A percentile compares a stretch with the other conserved stretches of the same genome.
Evolutionary conservation across 2,113 vertebrate genomes (phyloP).

Genomic region (Caranx melampygus): DNA sequence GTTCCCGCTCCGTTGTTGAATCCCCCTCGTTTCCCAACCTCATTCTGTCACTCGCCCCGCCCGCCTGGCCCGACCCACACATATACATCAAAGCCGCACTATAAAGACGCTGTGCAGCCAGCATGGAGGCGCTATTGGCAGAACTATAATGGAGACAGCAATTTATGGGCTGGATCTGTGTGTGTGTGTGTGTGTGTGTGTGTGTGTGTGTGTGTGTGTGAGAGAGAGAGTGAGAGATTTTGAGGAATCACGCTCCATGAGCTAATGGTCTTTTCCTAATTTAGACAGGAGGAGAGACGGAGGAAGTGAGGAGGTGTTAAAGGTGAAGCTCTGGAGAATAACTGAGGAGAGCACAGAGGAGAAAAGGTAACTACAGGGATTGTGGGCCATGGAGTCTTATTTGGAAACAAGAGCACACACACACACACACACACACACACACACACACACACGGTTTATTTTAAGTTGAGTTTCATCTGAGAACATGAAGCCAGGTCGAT

Average conservation of each 20-base stretch:
- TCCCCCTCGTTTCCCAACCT: constrained; percentile 81
- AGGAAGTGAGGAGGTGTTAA: constrained; percentile 32
- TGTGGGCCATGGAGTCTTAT: neutral
- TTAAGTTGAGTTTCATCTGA: no score
- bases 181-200: constrained; percentile 72
- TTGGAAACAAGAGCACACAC: no score
- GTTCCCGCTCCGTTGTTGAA: constrained; percentile 61
- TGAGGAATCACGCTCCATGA: constrained; percentile 73
- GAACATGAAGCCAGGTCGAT: no score
- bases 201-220: constrained; percentile 73
- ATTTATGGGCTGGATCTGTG: constrained; percentile 82
- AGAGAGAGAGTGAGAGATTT: constrained; percentile 63
- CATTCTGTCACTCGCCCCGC: constrained; percentile 88
- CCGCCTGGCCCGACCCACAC: constrained; percentile 74
- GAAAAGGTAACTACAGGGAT: neutral
- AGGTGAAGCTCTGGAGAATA: constrained; percentile 21
- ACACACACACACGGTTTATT: no score
- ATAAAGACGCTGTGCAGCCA: constrained; percentile 85
- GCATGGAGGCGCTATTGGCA: constrained; percentile 83
- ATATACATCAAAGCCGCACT: constrained; percentile 76
- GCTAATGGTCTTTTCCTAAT: constrained; percentile 69
- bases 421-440: no score
- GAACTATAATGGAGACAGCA: constrained; percentile 81
- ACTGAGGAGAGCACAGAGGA: neutral
- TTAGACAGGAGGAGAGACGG: constrained; percentile 37